Percentiles rank a stretch among this genome's conserved stretches.
Evolutionary conservation across 2,888 invertebrate species (phyloP).

Genomic region (Leucophenga maculata): DNA sequence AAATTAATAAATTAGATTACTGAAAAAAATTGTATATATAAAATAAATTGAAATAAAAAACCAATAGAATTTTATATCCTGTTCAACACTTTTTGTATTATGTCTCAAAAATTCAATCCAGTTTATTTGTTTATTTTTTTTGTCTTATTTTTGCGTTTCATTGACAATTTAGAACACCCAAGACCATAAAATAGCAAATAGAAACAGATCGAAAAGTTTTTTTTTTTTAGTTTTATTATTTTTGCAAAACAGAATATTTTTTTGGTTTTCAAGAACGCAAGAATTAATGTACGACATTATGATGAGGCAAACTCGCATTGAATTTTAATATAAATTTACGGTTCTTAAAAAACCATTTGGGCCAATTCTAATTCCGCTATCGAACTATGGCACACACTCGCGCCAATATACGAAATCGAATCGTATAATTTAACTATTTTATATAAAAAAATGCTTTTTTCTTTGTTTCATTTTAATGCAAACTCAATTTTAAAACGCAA

Average conservation of each 20-base stretch:
- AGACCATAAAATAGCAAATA: slow-evolving; percentile 44
- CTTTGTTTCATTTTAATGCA: not conserved
- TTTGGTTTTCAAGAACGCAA: not conserved
- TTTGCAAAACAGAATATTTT: not conserved
- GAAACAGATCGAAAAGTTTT: slow-evolving; percentile 31
- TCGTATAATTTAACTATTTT: not conserved
- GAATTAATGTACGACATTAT: slow-evolving; percentile 59
- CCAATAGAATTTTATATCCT: slow-evolving; percentile 54
- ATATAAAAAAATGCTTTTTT: not conserved
- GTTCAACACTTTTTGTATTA: slow-evolving; percentile 61
- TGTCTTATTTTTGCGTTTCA: slow-evolving; percentile 40
- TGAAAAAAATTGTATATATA: not conserved
- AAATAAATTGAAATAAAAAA: slow-evolving; percentile 22
- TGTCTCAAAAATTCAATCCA: slow-evolving; percentile 15
- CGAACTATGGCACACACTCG: slow-evolving; percentile 7
- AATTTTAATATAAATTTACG: slow-evolving; percentile 50
- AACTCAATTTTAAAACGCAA: slow-evolving; percentile 4
- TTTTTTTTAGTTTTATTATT: slow-evolving; percentile 35
- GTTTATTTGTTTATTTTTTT: not conserved
- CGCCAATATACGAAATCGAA: not conserved
- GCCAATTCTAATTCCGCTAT: slow-evolving; percentile 31
- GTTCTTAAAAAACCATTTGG: slow-evolving; percentile 55
- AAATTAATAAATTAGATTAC: not conserved
- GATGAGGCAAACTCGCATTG: slow-evolving; percentile 48
- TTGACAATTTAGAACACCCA: slow-evolving; percentile 57